phyloP scores from a whole-genome alignment of 1,140 invertebrate genomes.

The Bombus sylvicola region DNA sequence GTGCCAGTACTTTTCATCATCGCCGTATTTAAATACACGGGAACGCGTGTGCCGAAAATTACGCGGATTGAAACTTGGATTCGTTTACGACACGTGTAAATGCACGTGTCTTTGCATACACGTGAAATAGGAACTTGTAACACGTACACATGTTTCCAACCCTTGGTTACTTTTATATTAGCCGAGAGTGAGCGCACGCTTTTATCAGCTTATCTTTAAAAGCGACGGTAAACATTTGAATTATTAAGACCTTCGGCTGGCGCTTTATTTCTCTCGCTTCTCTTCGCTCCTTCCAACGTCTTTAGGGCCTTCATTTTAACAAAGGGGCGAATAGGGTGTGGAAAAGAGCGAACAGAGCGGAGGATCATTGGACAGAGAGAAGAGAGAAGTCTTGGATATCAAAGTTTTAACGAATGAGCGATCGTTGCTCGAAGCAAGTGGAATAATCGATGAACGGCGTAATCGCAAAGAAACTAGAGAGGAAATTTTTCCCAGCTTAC shows the following conservation, averaged over 20 bases:
- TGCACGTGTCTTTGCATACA: not conserved
- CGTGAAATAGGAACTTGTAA: not conserved
- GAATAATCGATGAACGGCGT: not conserved
- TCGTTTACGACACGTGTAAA: too few relatives aligned
- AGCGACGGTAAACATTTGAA: constrained; percentile 71
- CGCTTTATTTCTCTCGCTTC: not conserved
- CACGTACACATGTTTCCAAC: not conserved
- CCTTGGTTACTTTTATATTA: constrained; percentile 44
- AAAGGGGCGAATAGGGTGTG: not conserved
- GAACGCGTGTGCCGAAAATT: not conserved
- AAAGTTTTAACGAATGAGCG: not conserved
- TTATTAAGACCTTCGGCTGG: constrained; percentile 62
- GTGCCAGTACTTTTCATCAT: too few relatives aligned
- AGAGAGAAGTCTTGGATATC: not conserved
- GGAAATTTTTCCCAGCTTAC: not conserved
- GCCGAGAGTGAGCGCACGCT: constrained; percentile 59
- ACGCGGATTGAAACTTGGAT: not conserved
- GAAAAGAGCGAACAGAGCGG: too few relatives aligned
- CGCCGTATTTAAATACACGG: too few relatives aligned
- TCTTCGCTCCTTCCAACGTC: not conserved
- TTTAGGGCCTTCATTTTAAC: not conserved
- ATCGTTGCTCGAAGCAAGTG: not conserved
- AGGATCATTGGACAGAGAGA: not conserved
- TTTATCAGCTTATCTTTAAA: constrained; percentile 73
- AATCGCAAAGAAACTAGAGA: not conserved